Evolutionary conservation across 2,797 vertebrate species (phyloP).

Genomic region (Acipenser transmontanus): DNA sequence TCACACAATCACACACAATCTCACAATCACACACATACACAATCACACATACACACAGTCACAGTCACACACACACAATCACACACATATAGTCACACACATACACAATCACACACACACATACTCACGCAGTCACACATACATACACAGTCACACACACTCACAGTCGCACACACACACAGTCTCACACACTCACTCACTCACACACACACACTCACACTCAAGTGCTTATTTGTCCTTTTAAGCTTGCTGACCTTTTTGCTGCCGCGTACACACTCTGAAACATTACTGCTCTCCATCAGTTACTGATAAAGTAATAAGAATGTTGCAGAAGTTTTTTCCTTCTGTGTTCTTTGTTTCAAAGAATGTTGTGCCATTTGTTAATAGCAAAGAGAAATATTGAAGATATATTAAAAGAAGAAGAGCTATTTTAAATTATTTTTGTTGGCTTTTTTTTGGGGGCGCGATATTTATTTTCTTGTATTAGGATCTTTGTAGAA

Average conservation of each 20-base stretch:
- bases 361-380: conserved; percentile 99
- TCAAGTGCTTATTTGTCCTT: conserved; percentile 59
- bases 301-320: conserved; percentile 79
- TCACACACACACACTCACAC: conserved; percentile 5
- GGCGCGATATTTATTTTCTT: conserved; percentile 98
- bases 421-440: conserved; percentile 99
- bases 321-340: conserved; percentile 91
- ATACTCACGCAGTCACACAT: too few species aligned
- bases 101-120: too few species aligned
- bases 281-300: conserved; percentile 59
- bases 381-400: conserved; percentile 99
- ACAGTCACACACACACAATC: too few species aligned
- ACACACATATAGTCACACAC: too few species aligned
- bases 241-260: conserved; percentile 49
- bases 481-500: conserved; percentile 99
- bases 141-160: too few species aligned
- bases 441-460: conserved; percentile 85
- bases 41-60: too few species aligned
- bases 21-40: too few species aligned
- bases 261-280: conserved; percentile 58
- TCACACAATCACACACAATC: too few species aligned
- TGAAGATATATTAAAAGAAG: conserved; percentile 93
- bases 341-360: conserved; percentile 95
- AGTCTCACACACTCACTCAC: too few species aligned
- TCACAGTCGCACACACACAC: too few species aligned